Base-by-base conservation (phyloP, 2,797 vertebrate species). In the Manis crassicaudata region DNA sequence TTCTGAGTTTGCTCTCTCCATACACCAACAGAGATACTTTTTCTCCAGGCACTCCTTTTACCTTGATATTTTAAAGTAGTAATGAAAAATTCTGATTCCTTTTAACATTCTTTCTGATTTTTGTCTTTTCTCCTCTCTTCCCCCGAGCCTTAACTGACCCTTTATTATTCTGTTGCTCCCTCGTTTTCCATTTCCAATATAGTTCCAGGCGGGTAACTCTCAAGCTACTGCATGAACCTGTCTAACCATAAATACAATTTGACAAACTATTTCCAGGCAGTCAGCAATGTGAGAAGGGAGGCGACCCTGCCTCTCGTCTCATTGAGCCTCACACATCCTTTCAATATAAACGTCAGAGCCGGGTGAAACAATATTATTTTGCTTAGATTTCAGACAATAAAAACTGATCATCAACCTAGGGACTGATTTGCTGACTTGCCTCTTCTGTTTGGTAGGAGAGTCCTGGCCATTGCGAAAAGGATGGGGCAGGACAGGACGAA, bases 191-290 rank as follows among this genome's bases (percentile, higher is more conserved):
- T 97, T 96, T 96, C 96, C 95, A 88, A 52, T 83, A 81, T 23
- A 77, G 96, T 98, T 97, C 97, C 96, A 73, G 95, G 89, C 40
- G 68, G 93, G 86, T 97, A 32, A 77, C 91, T 97, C 96, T 52
- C 9, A 62, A 87, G 70, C 90, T 35, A 84, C 90, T 14, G 77
- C 35, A 16, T 68, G 93, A 89, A 89, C 79, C 95, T 90, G 97
- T 96, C 97, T 97, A 54, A 32, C 92, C 82, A 21, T 93, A 96
- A 97, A 98, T 96, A 95, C 95, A 96, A 96, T 95, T 76, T 97
- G 96, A 96, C 97, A 95, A 97, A 97, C 95, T 95, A 63, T 96
- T 96, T 96, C 95, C 95, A 80, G 67, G 93, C 95, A 54, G 89
- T 56, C 97, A 3, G 86, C 43, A 94, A 92, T 50, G 60, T 20